Conservation (phyloP, 2,797 vertebrate species). For the Artibeus jamaicensis region DNA sequence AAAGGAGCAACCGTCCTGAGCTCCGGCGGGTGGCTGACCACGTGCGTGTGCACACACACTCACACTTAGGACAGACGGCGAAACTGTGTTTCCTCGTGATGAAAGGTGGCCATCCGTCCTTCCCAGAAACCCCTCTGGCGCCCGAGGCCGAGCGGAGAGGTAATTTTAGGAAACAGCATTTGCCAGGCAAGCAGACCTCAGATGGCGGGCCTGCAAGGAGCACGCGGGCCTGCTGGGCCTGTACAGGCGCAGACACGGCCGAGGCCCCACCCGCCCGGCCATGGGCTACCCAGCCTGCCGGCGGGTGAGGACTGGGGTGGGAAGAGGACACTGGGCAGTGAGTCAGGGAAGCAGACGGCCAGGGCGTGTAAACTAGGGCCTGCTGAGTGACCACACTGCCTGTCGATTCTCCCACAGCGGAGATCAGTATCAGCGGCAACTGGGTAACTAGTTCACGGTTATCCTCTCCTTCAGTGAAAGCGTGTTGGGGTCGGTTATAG, state of each 20-base stretch:
- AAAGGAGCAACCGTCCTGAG: neutral
- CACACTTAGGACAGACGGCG: no score
- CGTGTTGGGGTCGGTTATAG: neutral
- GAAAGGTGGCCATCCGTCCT: neutral
- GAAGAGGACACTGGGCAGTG: neutral
- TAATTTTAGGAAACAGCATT: neutral
- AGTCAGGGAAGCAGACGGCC: neutral
- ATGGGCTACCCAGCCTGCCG: fast-evolving
- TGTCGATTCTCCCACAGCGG: neutral
- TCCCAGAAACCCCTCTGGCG: neutral
- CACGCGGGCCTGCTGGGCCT: neutral
- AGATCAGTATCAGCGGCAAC: neutral
- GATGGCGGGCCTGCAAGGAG: neutral
- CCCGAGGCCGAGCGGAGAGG: neutral
- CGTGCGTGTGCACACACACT: fast-evolving
- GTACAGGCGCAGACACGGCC: no score
- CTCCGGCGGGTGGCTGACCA: neutral
- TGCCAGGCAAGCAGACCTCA: neutral
- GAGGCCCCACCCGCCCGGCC: fast-evolving
- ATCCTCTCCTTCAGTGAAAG: neutral
- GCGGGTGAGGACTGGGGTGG: neutral
- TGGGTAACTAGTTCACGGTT: neutral
- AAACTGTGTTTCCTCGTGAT: neutral
- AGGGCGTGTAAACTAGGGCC: neutral
- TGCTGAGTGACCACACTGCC: neutral